Evolutionary conservation across 2,113 vertebrate species (phyloP), one percentile per base, ranked within the genome.

Genomic region (Sinocyclocheilus rhinocerous): DNA sequence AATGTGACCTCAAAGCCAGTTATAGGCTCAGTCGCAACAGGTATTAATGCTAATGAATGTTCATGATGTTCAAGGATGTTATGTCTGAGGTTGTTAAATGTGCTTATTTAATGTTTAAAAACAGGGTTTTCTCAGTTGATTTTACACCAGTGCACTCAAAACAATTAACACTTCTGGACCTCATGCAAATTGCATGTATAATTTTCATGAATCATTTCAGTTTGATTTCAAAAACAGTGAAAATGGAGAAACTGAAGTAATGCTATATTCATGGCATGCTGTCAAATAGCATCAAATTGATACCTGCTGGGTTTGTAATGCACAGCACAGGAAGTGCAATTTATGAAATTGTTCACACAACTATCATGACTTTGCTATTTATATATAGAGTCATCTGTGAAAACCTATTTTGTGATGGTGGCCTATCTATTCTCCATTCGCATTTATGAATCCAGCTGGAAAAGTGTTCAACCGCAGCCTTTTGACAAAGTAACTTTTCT

Each of bases 11-110:
- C 96, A 0, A 96, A 99, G 83, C 96, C 97, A 4, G 95, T 99
- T 1, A 70, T 95, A 59, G 97, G 96, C 48, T 96, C 96, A 63
- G 94, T 99, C 90, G 95, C 92, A 0, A 99, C 98, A 97, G 98
- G 98, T 99, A 93, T 63, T 83, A 45, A 10, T 39, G 22, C 16
- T 78, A 33, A 26, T 80, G 16, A 70, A 83, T 70, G 81, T 39
- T 36, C 36, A 36, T 69, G 42, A 81, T 45, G 59, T 26, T 81
- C 22, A 67, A 3, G 48, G 12, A 12, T 72, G 10, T 72, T 39
- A 29, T 67, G n/a, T 29, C n/a, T 50, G 59, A 67, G 24, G 78
- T 16, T 45, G n/a, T 80, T 65, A 48, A 67, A 0, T 36, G 24
- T 55, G 9, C 33, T 70, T 70, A 52, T 82, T 26, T 65, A 48